Evolutionary conservation across 2,888 invertebrate species (phyloP), one percentile per base, ranked within the genome.

Genomic region (Amorpha juglandis): DNA sequence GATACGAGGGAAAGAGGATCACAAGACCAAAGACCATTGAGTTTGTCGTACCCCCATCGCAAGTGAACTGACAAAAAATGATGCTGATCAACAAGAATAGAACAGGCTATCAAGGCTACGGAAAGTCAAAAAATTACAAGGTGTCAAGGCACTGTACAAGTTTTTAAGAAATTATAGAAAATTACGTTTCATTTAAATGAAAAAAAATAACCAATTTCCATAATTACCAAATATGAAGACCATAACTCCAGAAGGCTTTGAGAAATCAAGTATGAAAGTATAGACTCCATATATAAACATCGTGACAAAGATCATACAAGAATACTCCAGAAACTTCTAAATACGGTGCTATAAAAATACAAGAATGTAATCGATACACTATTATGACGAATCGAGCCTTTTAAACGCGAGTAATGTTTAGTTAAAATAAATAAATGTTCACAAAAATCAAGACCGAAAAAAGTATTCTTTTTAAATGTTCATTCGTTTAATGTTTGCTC

Each of bases 401-500:
- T 38, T n/a, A 53, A 55, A 38, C 35, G n/a, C 8, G 8, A 33
- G 33, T 0, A 1, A 35, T 38, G 19, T 19, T 38, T 42, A 42
- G 42, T 58, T 42, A 58, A 58, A 58, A 42, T 42, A 58, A 19
- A 58, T n/a, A n/a, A n/a, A n/a, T 19, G 11, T 58, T 58, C 58
- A 42, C 19, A 58, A 58, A 42, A 58, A 58, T 19, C 16, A 42
- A 42, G 19, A 42, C 42, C 19, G 38, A n/a, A 58, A 58, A 58
- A 58, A 58, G 42, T 42, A 58, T 58, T 42, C 38, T 58, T 38
- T 42, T 58, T 58, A 42, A 58, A 58, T 58, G 58, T 58, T 58
- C 58, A 58, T 58, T 19, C 63, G 78, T 82, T 77, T 77, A 82
- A 82, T 87, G 84, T 89, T 86, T 88, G 87, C 88, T 81, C 78